Evolutionary conservation across 1,140 invertebrate genomes (phyloP).

Genomic region (Bombus confusus): DNA sequence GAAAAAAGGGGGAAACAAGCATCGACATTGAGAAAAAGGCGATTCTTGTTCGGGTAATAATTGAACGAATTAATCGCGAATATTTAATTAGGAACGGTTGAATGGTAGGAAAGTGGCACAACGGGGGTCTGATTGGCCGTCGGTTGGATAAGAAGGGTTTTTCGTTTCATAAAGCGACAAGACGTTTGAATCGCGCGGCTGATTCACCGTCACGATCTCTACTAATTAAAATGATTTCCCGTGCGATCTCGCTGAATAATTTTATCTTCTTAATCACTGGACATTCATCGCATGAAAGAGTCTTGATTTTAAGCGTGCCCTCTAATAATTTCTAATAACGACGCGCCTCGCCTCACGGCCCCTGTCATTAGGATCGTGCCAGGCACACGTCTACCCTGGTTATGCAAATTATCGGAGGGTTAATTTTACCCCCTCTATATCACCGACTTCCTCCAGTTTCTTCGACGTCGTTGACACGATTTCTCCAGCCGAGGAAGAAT

Average conservation of each 20-base stretch:
- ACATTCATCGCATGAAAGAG: conserved; percentile 82
- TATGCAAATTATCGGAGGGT: conserved; percentile 78
- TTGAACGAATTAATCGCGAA: conserved; percentile 55
- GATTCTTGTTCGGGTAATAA: conserved; percentile 22
- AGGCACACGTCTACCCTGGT: conserved; percentile 70
- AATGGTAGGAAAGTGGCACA: conserved; percentile 36
- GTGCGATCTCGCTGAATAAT: conserved; percentile 75
- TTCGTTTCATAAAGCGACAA: conserved; percentile 60
- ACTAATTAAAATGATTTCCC: conserved; percentile 78
- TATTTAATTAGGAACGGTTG: conserved; percentile 59
- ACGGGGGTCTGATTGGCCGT: conserved; percentile 33
- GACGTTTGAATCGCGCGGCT: conserved; percentile 51
- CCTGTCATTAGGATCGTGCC: conserved; percentile 75
- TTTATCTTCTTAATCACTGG: conserved; percentile 80
- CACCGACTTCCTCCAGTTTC: conserved; percentile 13
- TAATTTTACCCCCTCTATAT: conserved; percentile 68
- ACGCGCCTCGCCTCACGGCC: conserved; percentile 65
- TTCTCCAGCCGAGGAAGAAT: not conserved
- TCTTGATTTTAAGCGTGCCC: conserved; percentile 81
- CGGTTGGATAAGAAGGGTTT: conserved; percentile 43
- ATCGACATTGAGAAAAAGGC: not conserved
- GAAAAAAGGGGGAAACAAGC: not conserved
- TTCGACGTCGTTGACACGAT: not conserved
- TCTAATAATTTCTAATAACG: conserved; percentile 82
- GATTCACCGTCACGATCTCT: conserved; percentile 63